Conservation (phyloP, 2,888 invertebrate species). For the Drosophila trichaetosa region DNA sequence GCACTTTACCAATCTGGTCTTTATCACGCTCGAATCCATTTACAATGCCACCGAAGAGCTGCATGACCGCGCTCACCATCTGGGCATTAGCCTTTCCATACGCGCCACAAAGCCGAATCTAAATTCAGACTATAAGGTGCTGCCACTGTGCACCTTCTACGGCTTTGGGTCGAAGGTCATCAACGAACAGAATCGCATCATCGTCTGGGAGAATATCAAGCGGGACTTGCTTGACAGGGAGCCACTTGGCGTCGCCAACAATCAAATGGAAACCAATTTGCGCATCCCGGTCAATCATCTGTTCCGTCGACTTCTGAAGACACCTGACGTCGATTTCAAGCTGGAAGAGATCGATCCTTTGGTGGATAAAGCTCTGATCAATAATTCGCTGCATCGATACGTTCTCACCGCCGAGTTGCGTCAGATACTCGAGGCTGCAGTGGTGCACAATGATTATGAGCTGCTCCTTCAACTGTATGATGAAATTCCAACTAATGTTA, state of each 20-base stretch:
- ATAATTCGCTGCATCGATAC: conserved; percentile 78
- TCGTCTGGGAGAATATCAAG: conserved; percentile 69
- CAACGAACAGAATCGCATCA: conserved; percentile 38
- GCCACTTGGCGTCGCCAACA: conserved; percentile 21
- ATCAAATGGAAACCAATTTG: conserved; percentile 57
- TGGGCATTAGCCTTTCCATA: conserved; percentile 57
- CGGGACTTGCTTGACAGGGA: conserved; percentile 50
- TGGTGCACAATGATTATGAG: conserved; percentile 60
- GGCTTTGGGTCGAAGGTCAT: conserved; percentile 58
- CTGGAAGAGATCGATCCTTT: conserved; percentile 43
- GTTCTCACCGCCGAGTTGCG: conserved; percentile 65
- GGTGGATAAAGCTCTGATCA: conserved; percentile 65
- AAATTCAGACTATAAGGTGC: conserved; percentile 29
- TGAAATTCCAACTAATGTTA: conserved; percentile 44
- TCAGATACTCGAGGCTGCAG: conserved; percentile 54
- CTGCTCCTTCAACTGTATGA: conserved; percentile 69
- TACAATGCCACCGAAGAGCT: conserved; percentile 65
- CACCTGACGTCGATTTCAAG: conserved; percentile 54
- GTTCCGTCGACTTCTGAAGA: conserved; percentile 52
- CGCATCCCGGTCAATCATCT: conserved; percentile 50
- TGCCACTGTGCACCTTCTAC: conserved; percentile 65
- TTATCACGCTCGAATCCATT: conserved; percentile 74
- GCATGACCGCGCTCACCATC: conserved; percentile 27
- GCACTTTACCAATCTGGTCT: conserved; percentile 68
- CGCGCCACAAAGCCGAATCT: conserved; percentile 47